Evolutionary conservation across 2,113 vertebrate genomes (phyloP).

Genomic region (Merops nubicus): DNA sequence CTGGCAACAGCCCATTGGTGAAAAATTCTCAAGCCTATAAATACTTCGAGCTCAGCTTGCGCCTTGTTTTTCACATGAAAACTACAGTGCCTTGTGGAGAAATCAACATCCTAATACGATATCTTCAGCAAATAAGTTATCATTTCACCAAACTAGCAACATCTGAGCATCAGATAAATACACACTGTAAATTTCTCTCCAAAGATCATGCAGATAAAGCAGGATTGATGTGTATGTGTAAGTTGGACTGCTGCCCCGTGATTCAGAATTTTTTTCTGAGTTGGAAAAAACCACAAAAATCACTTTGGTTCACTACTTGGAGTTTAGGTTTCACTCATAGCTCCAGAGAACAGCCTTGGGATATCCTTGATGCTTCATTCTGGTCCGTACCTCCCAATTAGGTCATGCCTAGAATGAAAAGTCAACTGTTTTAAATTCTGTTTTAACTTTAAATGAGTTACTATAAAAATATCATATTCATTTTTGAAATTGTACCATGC

Average conservation of each 20-base stretch:
- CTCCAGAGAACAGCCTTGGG: not conserved
- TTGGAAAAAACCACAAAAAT: not conserved
- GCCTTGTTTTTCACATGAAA: no score
- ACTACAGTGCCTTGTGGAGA: not conserved
- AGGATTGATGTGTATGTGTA: not conserved
- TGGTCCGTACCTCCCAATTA: not conserved
- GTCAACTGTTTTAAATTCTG: not conserved
- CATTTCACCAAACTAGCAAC: not conserved
- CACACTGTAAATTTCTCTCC: not conserved
- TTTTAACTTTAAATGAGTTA: conserved; percentile 8
- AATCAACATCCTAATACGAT: not conserved
- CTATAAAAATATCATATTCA: not conserved
- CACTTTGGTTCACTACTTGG: no score
- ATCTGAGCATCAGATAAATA: not conserved
- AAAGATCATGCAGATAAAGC: not conserved
- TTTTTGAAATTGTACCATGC: not conserved
- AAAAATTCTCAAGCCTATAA: not conserved
- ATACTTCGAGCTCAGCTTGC: not conserved
- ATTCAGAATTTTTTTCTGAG: not conserved
- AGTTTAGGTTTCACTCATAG: not conserved
- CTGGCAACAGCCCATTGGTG: not conserved
- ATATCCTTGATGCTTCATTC: not conserved
- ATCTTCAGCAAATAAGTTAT: not conserved
- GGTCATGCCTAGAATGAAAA: conserved; percentile 6
- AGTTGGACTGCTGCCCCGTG: not conserved